Percentiles rank a stretch among this genome's conserved stretches.
These are phyloP conservation scores for Microtus montanus DNA, from an alignment of 2,113 vertebrate genomes.

Conservation along the genomic window DNA sequence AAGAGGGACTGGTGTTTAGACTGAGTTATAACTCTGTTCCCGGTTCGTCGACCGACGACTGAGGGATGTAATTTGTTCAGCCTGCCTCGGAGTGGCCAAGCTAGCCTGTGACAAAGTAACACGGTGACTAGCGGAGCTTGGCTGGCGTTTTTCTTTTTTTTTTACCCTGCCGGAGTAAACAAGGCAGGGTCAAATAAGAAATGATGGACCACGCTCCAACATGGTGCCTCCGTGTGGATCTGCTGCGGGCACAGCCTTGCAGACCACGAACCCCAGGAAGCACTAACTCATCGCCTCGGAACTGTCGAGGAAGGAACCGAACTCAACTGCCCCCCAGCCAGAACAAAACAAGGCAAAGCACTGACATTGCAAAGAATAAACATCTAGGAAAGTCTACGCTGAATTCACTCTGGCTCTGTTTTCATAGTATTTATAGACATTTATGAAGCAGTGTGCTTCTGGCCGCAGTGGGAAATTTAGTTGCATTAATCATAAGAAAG, in stretches of 20 bases:
- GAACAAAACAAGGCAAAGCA: conserved; percentile 46
- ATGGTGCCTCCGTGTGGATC: not conserved
- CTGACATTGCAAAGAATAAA: conserved; percentile 31
- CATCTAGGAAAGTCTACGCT: not conserved
- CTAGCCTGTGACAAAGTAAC: conserved; percentile 88
- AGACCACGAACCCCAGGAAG: not conserved
- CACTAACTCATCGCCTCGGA: not conserved
- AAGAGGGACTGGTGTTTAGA: conserved; percentile 90
- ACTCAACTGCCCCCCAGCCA: not conserved
- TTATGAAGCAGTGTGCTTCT: conserved; percentile 59
- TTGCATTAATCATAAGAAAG: conserved; percentile 52
- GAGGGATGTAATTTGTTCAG: conserved; percentile 89
- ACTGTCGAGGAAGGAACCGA: not conserved
- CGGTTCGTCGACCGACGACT: conserved; percentile 80
- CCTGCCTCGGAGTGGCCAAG: conserved; percentile 84
- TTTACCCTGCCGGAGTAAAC: conserved; percentile 78
- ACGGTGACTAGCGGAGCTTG: conserved; percentile 87
- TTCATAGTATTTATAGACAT: conserved; percentile 50
- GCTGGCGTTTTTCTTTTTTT: conserved; percentile 64
- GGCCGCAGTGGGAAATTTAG: conserved; percentile 33
- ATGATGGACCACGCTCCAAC: conserved; percentile 58
- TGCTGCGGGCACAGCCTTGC: conserved; percentile 50
- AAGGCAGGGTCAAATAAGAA: conserved; percentile 79
- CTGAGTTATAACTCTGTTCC: conserved; percentile 90
- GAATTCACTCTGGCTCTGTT: not conserved